These are phyloP conservation scores for Omphaloscelis lunosa DNA, from an alignment of 2,888 invertebrate genomes.

Conservation along the genomic window DNA sequence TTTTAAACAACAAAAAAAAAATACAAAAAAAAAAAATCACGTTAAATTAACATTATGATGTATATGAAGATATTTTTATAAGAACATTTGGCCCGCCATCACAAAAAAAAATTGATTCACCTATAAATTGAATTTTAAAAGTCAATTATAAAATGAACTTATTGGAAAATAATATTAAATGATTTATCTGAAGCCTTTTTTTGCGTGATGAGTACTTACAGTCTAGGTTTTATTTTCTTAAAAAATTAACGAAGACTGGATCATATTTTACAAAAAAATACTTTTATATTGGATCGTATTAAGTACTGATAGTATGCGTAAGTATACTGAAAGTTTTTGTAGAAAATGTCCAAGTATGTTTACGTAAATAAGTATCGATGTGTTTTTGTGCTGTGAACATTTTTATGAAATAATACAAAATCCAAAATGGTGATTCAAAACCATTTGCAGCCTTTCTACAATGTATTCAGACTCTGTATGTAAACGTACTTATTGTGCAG, in stretches of 20 bases:
- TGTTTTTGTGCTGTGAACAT: conserved; percentile 5
- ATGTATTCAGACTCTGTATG: conserved; percentile 18
- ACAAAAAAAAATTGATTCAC: conserved; percentile 21
- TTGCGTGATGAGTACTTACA: conserved; percentile 41
- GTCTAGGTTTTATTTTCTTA: conserved; percentile 29
- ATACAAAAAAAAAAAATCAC: too few species aligned
- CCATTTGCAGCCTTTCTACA: background rate
- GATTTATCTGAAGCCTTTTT: background rate
- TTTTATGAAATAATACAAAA: conserved; percentile 2
- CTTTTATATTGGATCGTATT: conserved; percentile 9
- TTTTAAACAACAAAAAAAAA: too few species aligned
- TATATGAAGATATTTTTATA: background rate
- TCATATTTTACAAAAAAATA: conserved; percentile 16
- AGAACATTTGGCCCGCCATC: background rate
- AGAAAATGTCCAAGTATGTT: conserved; percentile 32
- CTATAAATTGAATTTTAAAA: conserved; percentile 5
- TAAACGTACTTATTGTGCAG: conserved; percentile 28
- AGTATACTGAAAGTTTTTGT: too few species aligned
- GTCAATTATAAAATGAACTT: conserved; percentile 41
- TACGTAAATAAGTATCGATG: conserved; percentile 19
- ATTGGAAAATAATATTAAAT: background rate
- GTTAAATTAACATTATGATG: background rate
- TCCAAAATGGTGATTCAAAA: background rate
- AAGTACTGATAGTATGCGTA: conserved; percentile 20
- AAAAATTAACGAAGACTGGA: conserved; percentile 21